A percentile compares a stretch with the other conserved stretches of the same genome.
Conservation (phyloP, 1,140 invertebrate genomes). For the Caerostris darwini region DNA sequence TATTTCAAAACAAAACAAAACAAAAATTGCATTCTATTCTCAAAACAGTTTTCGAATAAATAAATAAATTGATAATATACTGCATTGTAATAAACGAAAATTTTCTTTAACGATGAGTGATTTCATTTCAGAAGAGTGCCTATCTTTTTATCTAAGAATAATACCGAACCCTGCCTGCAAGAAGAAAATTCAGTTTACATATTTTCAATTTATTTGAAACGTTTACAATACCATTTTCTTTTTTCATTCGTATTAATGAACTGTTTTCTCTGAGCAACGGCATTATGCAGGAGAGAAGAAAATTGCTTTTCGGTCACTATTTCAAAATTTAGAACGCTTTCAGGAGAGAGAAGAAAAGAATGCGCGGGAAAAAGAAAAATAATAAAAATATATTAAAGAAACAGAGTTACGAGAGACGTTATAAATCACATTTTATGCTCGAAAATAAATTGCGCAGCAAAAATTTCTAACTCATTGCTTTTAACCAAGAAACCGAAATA, state of each 20-base stretch:
- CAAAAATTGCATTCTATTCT: background rate
- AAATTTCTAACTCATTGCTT: slow-evolving; percentile 73
- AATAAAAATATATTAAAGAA: slow-evolving; percentile 44
- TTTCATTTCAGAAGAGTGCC: slow-evolving; percentile 4
- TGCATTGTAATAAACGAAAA: background rate
- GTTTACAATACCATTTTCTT: slow-evolving; percentile 49
- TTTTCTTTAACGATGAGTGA: slow-evolving; percentile 25
- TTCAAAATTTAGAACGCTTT: slow-evolving; percentile 61
- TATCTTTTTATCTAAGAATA: slow-evolving; percentile 28
- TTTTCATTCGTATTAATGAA: slow-evolving; percentile 53
- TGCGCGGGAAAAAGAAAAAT: background rate
- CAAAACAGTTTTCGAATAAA: background rate
- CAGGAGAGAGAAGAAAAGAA: slow-evolving; percentile 18
- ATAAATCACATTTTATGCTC: slow-evolving; percentile 75
- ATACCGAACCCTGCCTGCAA: background rate
- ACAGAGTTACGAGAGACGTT: slow-evolving; percentile 57
- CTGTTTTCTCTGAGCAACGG: slow-evolving; percentile 33
- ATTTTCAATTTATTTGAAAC: slow-evolving; percentile 69
- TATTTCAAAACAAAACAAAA: background rate
- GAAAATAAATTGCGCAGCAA: slow-evolving; percentile 75
- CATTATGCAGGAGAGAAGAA: slow-evolving; percentile 34
- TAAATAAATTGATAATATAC: slow-evolving; percentile 13
- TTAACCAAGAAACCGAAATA: slow-evolving; percentile 63
- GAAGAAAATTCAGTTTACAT: slow-evolving; percentile 47
- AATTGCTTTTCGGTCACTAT: slow-evolving; percentile 64